Evolutionary conservation across 1,140 invertebrate genomes (phyloP).

Genomic region (Rhynchophorus ferrugineus): DNA sequence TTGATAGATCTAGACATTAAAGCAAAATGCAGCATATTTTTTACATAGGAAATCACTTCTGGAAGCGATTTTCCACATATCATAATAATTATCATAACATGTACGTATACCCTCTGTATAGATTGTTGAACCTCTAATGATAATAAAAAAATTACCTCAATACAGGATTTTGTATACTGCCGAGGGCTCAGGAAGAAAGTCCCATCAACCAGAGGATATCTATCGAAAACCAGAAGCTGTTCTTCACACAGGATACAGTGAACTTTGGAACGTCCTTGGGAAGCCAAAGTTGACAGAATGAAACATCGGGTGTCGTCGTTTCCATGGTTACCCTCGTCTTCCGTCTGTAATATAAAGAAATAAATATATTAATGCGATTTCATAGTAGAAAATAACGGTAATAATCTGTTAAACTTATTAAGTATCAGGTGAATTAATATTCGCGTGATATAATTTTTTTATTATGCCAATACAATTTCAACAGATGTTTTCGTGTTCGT

Average conservation of each 20-base stretch:
- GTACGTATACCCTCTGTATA: not conserved
- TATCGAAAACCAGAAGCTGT: constrained; percentile 86
- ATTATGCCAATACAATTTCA: too few relatives aligned
- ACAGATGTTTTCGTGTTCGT: too few relatives aligned
- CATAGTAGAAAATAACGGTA: too few relatives aligned
- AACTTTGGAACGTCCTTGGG: constrained; percentile 72
- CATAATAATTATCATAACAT: too few relatives aligned
- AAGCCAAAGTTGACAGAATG: constrained; percentile 82
- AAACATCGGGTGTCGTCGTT: constrained; percentile 94
- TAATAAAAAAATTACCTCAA: constrained; percentile 57
- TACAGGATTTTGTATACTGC: constrained; percentile 75
- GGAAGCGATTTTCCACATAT: too few relatives aligned
- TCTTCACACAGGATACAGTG: constrained; percentile 84
- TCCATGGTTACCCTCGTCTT: constrained; percentile 93
- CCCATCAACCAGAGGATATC: constrained; percentile 93
- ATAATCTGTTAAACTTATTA: too few relatives aligned
- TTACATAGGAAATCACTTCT: too few relatives aligned
- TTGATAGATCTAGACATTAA: too few relatives aligned
- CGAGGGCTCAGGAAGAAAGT: constrained; percentile 93
- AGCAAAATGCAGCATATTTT: too few relatives aligned
- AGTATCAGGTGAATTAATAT: too few relatives aligned
- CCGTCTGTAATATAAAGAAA: constrained; percentile 77
- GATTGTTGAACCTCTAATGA: not conserved
- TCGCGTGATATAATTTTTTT: too few relatives aligned
- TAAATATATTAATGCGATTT: not conserved